Evolutionary conservation across 2,113 vertebrate species (phyloP), one percentile per base, ranked within the genome.

Genomic region (Gallinago media): DNA sequence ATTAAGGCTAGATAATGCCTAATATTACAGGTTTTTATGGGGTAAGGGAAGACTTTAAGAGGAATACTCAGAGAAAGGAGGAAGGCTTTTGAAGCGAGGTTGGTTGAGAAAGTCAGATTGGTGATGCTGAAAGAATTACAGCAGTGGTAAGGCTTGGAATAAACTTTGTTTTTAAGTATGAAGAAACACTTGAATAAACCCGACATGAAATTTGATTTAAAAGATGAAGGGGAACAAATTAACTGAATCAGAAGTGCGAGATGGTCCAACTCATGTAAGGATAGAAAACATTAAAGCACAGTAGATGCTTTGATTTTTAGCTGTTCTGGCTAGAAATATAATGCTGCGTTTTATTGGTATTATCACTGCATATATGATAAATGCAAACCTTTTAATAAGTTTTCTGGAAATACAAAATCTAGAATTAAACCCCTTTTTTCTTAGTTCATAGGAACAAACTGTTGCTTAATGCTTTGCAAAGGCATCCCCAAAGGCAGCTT

Each of bases 381-480:
- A 31, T 55, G 31, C 3, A 42, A 70, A 52, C 16, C 17, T 26
- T 84, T 66, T 75, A 83, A 52, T 59, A 55, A 21, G 3, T 80
- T 94, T 90, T 86, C 12, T 91, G 44, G 17, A 61, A 87, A 90
- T 67, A 78, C 17, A 76, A 72, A 79, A 68, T 84, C 49, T 68
- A 27, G 22, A 91, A 87, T 78, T 62, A 15, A 58, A 17, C 8
- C 3, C 21, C 3, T 21, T 86, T 95, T 95, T 85, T 71, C 49
- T 54, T 68, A 89, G 72, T 89, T 78, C n/a, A 29, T 31, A 26
- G 86, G 74, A 72, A 71, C n/a, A 80, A 82, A 89, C 85, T 75
- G 27, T 83, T 96, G 44, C 56, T 75, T 46, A 50, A 79, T 92
- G 75, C 55, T 90, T 88, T 97, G 46, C 70, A 94, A 63, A 94